Conservation (phyloP, 2,797 vertebrate genomes). For the Choloepus didactylus region DNA sequence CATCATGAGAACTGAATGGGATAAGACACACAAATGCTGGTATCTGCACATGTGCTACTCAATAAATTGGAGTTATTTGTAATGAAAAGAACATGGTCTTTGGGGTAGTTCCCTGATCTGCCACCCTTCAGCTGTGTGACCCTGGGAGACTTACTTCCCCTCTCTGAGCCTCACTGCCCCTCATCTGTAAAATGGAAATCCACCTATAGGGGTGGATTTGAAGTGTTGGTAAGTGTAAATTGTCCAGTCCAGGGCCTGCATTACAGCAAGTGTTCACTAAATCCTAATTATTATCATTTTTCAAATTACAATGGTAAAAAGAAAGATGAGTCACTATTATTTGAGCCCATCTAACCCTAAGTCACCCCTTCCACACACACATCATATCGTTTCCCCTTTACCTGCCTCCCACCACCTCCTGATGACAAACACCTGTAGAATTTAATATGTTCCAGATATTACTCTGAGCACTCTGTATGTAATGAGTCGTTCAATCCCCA, state of each 20-base stretch:
- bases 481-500: not conserved
- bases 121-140: not conserved
- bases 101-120: not conserved
- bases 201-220: not conserved
- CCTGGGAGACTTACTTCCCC: not conserved
- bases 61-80: not conserved
- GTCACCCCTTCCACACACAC: too few relatives aligned
- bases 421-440: not conserved
- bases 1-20: accelerated
- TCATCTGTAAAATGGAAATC: slow-evolving; percentile 37
- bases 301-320: not conserved
- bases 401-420: not conserved
- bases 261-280: not conserved
- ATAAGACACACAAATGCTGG: too few relatives aligned
- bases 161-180: not conserved
- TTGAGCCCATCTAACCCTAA: not conserved
- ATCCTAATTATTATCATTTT: not conserved
- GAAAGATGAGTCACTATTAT: not conserved
- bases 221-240: not conserved
- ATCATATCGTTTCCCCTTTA: not conserved
- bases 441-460: not conserved
- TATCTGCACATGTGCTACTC: accelerated
- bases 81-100: not conserved
- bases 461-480: not conserved
- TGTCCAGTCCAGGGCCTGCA: not conserved